Percentiles rank a stretch among this genome's conserved stretches.
Evolutionary conservation across 2,797 vertebrate species (phyloP).

Genomic region (Bradypodion pumilum): DNA sequence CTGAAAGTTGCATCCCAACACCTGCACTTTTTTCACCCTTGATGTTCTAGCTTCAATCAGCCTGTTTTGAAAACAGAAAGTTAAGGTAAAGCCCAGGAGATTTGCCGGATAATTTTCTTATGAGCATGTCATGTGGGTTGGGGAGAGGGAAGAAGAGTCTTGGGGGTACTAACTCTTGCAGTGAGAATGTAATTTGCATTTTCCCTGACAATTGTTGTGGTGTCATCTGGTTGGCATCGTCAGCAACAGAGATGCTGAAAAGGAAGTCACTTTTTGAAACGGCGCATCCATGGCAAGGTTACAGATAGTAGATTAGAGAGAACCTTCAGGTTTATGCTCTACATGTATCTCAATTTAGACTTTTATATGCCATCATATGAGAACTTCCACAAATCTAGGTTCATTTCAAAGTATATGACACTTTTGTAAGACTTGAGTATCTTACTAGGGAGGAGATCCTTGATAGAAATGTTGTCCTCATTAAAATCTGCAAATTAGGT

Average conservation of each 20-base stretch:
- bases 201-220: constrained; percentile 6
- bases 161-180: background rate
- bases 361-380: background rate
- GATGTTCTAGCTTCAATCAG: too few relatives aligned
- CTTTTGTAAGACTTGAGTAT: background rate
- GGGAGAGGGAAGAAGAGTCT: background rate
- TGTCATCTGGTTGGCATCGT: constrained; percentile 7
- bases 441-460: constrained; percentile 6
- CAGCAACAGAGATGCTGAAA: background rate
- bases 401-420: constrained; percentile 38
- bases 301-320: background rate
- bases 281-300: constrained; percentile 4
- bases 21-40: too few relatives aligned
- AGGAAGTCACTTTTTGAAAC: background rate
- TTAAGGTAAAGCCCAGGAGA: background rate
- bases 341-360: constrained; percentile 1
- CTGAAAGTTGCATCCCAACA: too few relatives aligned
- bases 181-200: constrained; percentile 35
- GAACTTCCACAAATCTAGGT: constrained; percentile 34
- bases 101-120: background rate
- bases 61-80: too few relatives aligned
- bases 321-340: constrained; percentile 22
- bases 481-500: background rate
- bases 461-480: background rate
- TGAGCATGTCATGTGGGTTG: background rate